Conservation (phyloP, 2,888 invertebrate species). For the Lucinisca nassula region DNA sequence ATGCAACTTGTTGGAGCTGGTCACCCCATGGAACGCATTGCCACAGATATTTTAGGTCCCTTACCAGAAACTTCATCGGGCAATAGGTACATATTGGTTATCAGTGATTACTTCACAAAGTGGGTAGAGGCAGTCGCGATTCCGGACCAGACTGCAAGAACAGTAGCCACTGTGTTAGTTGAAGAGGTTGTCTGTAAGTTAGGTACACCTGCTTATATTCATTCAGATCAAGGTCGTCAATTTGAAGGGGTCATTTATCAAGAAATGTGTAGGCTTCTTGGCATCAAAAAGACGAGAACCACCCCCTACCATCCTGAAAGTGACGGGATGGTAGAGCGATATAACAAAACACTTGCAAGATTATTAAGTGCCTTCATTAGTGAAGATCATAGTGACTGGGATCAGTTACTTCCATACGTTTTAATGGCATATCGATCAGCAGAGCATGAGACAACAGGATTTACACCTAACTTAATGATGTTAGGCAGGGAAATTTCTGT, state of each 20-base stretch:
- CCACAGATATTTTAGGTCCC: constrained; percentile 22
- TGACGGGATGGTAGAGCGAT: constrained; percentile 55
- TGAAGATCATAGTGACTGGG: constrained; percentile 61
- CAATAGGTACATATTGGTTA: constrained; percentile 42
- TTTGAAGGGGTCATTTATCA: constrained; percentile 50
- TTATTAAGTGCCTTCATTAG: constrained; percentile 56
- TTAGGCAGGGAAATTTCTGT: too few species aligned
- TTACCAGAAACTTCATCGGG: constrained; percentile 22
- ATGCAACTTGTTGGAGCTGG: not conserved
- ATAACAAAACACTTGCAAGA: constrained; percentile 57
- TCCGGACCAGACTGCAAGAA: constrained; percentile 16
- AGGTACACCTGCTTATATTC: constrained; percentile 42
- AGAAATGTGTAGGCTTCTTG: constrained; percentile 34
- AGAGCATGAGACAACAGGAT: constrained; percentile 61
- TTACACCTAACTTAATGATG: too few species aligned
- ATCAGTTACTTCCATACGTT: constrained; percentile 45
- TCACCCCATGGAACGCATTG: constrained; percentile 27
- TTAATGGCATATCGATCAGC: constrained; percentile 48
- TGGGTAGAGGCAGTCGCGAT: constrained; percentile 30
- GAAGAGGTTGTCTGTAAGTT: constrained; percentile 51
- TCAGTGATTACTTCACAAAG: constrained; percentile 49
- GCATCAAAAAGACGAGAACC: constrained; percentile 35
- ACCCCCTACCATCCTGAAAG: constrained; percentile 32
- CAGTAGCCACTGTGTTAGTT: constrained; percentile 35
- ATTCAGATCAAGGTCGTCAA: constrained; percentile 60